Percentiles rank a stretch among this genome's conserved stretches.
These are phyloP conservation scores for Myripristis murdjan DNA, from an alignment of 2,797 vertebrate genomes.

Conservation along the genomic window DNA sequence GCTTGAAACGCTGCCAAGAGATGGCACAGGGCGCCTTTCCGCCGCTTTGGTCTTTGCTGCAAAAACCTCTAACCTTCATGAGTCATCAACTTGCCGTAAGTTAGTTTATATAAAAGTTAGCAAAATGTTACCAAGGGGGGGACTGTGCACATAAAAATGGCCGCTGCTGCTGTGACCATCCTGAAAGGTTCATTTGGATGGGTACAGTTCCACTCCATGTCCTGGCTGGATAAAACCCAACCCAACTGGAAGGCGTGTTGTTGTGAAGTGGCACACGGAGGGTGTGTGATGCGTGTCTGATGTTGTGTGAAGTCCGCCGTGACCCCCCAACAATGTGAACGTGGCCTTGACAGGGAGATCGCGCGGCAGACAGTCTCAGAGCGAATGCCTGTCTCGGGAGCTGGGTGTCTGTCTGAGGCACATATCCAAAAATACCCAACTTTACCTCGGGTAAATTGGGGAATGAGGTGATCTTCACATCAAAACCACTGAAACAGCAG, in stretches of 20 bases:
- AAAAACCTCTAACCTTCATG: too few species aligned
- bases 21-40: too few species aligned
- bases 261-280: conserved; percentile 1
- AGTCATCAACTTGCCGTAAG: too few species aligned
- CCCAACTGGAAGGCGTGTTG: conserved; percentile 19
- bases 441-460: conserved; percentile 37
- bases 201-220: too few species aligned
- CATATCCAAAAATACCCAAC: conserved; percentile 30
- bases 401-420: conserved; percentile 44
- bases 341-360: conserved; percentile 43
- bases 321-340: conserved; percentile 40
- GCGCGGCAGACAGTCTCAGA: conserved; percentile 36
- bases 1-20: too few species aligned
- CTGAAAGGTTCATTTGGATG: conserved; percentile 39
- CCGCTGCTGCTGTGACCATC: too few species aligned
- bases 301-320: conserved; percentile 39
- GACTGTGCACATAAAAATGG: too few species aligned
- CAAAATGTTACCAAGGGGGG: too few species aligned
- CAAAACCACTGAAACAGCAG: conserved; percentile 14
- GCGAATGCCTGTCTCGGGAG: conserved; percentile 33
- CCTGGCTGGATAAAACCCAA: conserved; percentile 30
- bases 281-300: too few species aligned
- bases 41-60: too few species aligned
- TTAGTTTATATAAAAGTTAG: too few species aligned
- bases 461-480: conserved; percentile 3